These are phyloP conservation scores for Orthonevra nobilis DNA, from an alignment of 2,888 invertebrate species.

Conservation along the genomic window DNA sequence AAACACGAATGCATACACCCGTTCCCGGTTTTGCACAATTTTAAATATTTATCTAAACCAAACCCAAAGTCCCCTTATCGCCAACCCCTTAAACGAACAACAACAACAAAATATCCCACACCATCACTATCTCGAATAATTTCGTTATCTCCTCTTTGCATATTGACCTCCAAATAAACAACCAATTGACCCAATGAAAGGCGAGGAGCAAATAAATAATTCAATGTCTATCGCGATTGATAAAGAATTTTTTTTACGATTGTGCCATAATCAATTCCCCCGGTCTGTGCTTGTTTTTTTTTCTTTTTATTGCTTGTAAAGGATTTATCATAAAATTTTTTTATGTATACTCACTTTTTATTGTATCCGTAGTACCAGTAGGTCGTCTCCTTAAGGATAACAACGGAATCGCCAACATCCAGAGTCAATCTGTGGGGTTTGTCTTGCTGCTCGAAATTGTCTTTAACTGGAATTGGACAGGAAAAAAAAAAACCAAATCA, in stretches of 20 bases:
- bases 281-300: too few species aligned
- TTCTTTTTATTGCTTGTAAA: too few species aligned
- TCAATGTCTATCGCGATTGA: conserved; percentile 37
- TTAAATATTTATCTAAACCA: conserved; percentile 44
- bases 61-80: conserved; percentile 18
- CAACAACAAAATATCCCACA: neutral
- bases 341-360: conserved; percentile 77
- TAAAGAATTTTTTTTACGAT: conserved; percentile 8
- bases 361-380: conserved; percentile 80
- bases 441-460: conserved; percentile 79
- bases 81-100: neutral
- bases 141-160: conserved; percentile 54
- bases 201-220: conserved; percentile 26
- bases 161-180: conserved; percentile 47
- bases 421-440: conserved; percentile 79
- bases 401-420: conserved; percentile 79
- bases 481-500: neutral
- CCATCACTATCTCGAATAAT: conserved; percentile 20
- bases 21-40: conserved; percentile 33
- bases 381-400: conserved; percentile 79
- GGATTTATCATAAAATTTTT: neutral
- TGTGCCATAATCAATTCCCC: neutral
- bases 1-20: conserved; percentile 22
- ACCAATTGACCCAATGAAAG: conserved; percentile 61
- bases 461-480: conserved; percentile 76